phyloP scores from a whole-genome alignment of 2,113 vertebrate species.

The Protomyctophum bolini region DNA sequence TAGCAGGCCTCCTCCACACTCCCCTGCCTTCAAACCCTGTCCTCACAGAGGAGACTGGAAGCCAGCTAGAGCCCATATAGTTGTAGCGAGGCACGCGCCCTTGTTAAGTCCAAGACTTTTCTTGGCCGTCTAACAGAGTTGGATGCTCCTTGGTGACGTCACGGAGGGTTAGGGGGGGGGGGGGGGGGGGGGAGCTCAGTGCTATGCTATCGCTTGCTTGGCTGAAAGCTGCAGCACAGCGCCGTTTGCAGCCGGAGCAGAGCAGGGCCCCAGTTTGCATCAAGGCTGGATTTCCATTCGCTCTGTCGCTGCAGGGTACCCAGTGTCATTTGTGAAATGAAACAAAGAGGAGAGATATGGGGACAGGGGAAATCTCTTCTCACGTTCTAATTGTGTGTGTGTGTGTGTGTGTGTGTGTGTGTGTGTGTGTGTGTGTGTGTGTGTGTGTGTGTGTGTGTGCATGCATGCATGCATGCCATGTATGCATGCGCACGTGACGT shows the following conservation, averaged over 20 bases:
- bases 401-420: not conserved
- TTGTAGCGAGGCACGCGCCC: conserved; percentile 38
- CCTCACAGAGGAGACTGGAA: conserved; percentile 7
- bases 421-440: not conserved
- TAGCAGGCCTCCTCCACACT: not conserved
- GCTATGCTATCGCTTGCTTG: conserved; percentile 2
- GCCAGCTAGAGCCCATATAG: not conserved
- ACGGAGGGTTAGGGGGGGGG: conserved; percentile 17
- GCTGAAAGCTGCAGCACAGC: not conserved
- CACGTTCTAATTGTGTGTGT: not conserved
- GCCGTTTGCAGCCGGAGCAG: not conserved
- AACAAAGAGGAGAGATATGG: conserved; percentile 1
- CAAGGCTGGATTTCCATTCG: conserved; percentile 1
- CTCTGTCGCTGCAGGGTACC: conserved; percentile 16
- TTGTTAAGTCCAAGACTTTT: conserved; percentile 41
- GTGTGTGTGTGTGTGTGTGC: not conserved
- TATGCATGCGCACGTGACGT: no score
- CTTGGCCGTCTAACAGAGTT: conserved; percentile 34
- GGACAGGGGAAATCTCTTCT: not conserved
- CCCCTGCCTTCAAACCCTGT: not conserved
- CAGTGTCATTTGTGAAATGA: conserved; percentile 22
- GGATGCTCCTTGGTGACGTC: conserved; percentile 29
- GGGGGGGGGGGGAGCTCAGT: not conserved
- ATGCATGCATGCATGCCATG: no score
- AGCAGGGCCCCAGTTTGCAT: no score